These are phyloP conservation scores for Drosophila paulistorum DNA, from an alignment of 1,140 invertebrate genomes.

Conservation along the genomic window DNA sequence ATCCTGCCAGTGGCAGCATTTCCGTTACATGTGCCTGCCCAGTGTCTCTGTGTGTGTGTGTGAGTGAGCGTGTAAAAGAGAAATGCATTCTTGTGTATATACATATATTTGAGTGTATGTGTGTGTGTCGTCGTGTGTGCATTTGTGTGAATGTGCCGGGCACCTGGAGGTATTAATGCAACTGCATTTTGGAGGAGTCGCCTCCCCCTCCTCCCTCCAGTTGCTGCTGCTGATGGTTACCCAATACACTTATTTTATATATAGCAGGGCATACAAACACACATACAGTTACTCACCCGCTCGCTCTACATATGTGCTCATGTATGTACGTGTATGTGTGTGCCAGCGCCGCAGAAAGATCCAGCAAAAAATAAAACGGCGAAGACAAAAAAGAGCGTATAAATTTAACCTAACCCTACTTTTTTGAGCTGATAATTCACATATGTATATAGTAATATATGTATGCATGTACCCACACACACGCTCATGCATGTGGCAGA, in stretches of 20 bases:
- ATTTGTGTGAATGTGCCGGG: constrained; percentile 50
- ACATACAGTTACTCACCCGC: constrained; percentile 29
- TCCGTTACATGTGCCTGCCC: constrained; percentile 56
- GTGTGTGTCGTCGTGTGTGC: constrained; percentile 14
- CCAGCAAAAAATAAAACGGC: constrained; percentile 78
- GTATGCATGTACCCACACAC: constrained; percentile 15
- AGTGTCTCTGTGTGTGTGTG: constrained; percentile 31
- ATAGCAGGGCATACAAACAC: constrained; percentile 33
- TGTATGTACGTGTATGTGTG: constrained; percentile 31
- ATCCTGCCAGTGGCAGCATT: constrained; percentile 55
- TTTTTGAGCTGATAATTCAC: constrained; percentile 75
- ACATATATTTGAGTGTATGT: constrained; percentile 14
- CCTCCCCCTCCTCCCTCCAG: constrained; percentile 10
- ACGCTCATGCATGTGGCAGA: constrained; percentile 2
- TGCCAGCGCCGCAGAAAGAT: constrained; percentile 79
- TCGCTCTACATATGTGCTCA: constrained; percentile 4
- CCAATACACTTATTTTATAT: constrained; percentile 28
- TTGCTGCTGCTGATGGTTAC: constrained; percentile 8
- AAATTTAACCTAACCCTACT: constrained; percentile 81
- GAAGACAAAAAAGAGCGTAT: constrained; percentile 62
- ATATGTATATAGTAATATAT: constrained; percentile 46
- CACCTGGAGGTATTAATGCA: constrained; percentile 65
- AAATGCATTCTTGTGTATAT: constrained; percentile 30
- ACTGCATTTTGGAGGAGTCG: constrained; percentile 53
- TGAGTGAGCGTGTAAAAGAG: constrained; percentile 50